Evolutionary conservation across 2,113 vertebrate species (phyloP), one percentile per base, ranked within the genome.

Genomic region (Oryzias javanicus): DNA sequence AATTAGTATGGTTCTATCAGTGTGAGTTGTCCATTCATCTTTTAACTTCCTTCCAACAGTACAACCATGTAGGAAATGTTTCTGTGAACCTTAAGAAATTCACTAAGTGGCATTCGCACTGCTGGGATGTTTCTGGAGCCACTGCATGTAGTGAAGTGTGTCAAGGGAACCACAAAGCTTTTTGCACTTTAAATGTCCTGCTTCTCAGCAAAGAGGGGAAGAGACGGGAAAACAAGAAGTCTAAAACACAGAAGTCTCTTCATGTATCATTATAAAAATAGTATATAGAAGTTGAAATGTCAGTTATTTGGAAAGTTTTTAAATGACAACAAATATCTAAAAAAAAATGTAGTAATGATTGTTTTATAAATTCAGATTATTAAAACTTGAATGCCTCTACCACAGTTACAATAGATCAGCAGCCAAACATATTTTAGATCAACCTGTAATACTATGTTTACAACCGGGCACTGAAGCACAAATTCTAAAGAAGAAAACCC

Each of bases 111-210:
- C 77, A 22, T 78, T 35, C 64, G 62, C 47, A 74, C 73, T 73
- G 54, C 19, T 58, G 48, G 70, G 64, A 79, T 67, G 64, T 72
- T 55, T 71, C 74, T 41, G 62, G 55, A 70, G 70, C 61, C 49
- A 72, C 76, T 78, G 79, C 55, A 64, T 80, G 82, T 78, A 58
- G 65, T 55, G 63, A 71, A 70, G 64, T 55, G 77, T 67, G 70
- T 83, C 76, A 61, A 22, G 82, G 76, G 79, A 86, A 63, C 57
- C 41, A 6, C 58, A 78, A 85, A 83, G 88, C 86, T 85, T 86
- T 90, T 90, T 82, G 74, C 85, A 86, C 85, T 65, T 83, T 73
- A 82, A 85, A 81, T 72, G 67, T 73, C 60, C 67, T 20, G 54
- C 41, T 80, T 75, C 52, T 1, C 42, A 49, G 59, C 53, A 55